A percentile compares a stretch with the other conserved stretches of the same genome.
Conservation (phyloP, 2,113 vertebrate genomes). For the Sus scrofa region DNA sequence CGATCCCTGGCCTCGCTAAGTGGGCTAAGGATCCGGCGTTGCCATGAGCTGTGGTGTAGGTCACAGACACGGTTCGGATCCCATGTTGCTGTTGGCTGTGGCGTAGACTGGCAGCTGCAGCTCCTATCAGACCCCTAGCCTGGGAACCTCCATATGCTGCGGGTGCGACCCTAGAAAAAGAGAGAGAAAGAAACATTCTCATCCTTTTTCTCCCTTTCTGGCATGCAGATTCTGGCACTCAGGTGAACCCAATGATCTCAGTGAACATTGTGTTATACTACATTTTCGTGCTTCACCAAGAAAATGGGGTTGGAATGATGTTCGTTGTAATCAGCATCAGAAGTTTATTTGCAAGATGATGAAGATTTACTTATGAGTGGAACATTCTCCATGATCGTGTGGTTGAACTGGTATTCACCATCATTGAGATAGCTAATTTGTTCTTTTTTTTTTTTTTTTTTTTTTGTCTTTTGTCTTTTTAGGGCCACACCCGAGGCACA, state of each 20-base stretch:
- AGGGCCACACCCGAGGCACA: too few species aligned
- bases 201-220: not conserved
- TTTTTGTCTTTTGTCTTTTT: too few species aligned
- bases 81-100: too few species aligned
- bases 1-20: too few species aligned
- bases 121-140: too few species aligned
- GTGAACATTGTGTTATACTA: not conserved
- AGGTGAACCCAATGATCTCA: rapidly evolving
- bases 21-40: too few species aligned
- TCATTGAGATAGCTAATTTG: not conserved
- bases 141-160: too few species aligned
- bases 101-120: too few species aligned
- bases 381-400: not conserved
- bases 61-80: too few species aligned
- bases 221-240: slow-evolving; percentile 55
- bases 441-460: not conserved
- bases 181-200: not conserved
- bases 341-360: slow-evolving; percentile 53
- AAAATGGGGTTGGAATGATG: slow-evolving; percentile 59
- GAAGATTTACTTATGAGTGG: slow-evolving; percentile 50
- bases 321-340: rapidly evolving
- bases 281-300: rapidly evolving
- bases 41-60: too few species aligned
- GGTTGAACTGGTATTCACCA: not conserved
- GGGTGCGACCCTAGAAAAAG: too few species aligned